These are phyloP conservation scores for Danionella cerebrum DNA, from an alignment of 2,113 vertebrate species.

Conservation along the genomic window DNA sequence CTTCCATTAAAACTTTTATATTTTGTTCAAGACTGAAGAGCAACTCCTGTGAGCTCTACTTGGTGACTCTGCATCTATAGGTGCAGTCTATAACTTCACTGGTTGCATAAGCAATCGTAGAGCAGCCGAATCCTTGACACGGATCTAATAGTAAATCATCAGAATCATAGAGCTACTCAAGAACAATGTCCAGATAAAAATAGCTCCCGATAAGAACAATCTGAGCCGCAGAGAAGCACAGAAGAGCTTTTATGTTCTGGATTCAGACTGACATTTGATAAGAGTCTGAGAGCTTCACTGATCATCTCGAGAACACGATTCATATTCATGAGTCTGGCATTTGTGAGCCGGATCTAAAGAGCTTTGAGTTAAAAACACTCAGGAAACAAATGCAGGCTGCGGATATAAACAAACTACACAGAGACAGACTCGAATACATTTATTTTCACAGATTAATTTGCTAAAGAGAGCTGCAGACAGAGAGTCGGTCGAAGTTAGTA, in stretches of 20 bases:
- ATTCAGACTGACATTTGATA: neutral
- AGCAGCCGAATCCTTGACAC: neutral
- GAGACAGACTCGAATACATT: no score
- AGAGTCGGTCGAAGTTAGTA: no score
- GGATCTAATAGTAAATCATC: no score
- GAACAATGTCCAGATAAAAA: neutral
- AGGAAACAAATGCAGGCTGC: neutral
- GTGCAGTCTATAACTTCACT: no score
- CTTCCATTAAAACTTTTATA: no score
- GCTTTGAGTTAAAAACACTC: neutral
- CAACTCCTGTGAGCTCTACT: no score
- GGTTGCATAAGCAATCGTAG: neutral
- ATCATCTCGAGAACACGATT: slow-evolving; percentile 21
- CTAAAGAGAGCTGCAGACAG: no score
- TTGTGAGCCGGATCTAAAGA: slow-evolving; percentile 26
- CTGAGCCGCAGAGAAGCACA: no score
- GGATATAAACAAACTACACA: neutral
- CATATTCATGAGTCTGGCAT: slow-evolving; percentile 48
- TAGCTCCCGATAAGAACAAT: neutral
- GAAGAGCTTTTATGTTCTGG: neutral
- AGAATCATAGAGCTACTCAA: neutral
- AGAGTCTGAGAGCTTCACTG: slow-evolving; percentile 14
- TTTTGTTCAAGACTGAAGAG: no score
- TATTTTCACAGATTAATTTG: no score
- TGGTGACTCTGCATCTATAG: no score